Evolutionary conservation across 2,888 invertebrate genomes (phyloP).

Genomic region (Spilarctia lutea): DNA sequence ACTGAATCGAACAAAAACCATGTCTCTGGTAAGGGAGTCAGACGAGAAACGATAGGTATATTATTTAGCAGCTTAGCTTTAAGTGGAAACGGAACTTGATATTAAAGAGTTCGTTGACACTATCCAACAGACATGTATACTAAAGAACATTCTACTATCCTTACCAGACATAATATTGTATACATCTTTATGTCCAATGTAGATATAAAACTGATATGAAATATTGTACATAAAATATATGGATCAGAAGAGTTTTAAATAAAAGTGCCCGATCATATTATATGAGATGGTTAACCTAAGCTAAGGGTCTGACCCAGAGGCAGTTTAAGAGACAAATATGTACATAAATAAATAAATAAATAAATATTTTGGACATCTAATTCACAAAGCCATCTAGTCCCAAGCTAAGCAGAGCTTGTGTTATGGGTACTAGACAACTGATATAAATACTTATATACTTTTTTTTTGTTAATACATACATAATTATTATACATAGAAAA

Average conservation of each 20-base stretch:
- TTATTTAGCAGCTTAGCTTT: slow-evolving; percentile 16
- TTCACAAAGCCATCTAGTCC: no score
- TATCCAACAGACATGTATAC: slow-evolving; percentile 20
- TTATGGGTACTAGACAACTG: no score
- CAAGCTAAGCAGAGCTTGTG: no score
- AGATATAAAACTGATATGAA: background rate
- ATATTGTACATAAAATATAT: slow-evolving; percentile 2
- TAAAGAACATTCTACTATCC: slow-evolving; percentile 14
- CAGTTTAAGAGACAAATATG: background rate
- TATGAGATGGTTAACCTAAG: no score
- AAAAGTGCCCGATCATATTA: background rate
- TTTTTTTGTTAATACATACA: no score
- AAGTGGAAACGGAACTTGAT: slow-evolving; percentile 7
- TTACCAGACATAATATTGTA: background rate
- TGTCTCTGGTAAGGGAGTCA: no score
- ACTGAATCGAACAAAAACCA: no score
- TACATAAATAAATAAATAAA: no score
- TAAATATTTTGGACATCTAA: no score
- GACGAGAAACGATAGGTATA: background rate
- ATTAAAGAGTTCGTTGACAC: slow-evolving; percentile 42
- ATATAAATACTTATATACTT: no score
- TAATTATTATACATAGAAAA: no score
- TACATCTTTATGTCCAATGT: background rate
- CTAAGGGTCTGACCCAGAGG: no score
- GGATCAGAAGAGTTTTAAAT: background rate